phyloP scores from a whole-genome alignment of 2,888 invertebrate species.

The Hanleya hanleyi region DNA sequence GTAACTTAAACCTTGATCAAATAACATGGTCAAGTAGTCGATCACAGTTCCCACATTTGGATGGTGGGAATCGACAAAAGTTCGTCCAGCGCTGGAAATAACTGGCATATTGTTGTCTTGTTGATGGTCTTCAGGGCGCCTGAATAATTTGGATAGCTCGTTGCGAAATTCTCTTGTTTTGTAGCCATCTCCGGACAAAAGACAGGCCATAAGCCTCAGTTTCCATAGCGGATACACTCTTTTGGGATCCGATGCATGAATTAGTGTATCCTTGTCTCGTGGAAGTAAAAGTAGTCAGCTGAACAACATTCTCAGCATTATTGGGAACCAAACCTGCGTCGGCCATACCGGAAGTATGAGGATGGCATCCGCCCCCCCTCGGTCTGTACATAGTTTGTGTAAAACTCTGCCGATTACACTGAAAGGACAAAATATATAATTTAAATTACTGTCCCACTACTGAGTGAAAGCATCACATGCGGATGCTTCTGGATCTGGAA shows the following conservation, averaged over 20 bases:
- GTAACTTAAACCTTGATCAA: slow-evolving; percentile 22
- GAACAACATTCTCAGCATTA: slow-evolving; percentile 13
- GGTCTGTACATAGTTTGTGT: slow-evolving; percentile 27
- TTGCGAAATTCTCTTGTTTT: slow-evolving; percentile 22
- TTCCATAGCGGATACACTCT: slow-evolving; percentile 8
- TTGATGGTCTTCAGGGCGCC: slow-evolving; percentile 36
- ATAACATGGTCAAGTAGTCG: slow-evolving; percentile 16
- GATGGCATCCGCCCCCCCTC: slow-evolving; percentile 18
- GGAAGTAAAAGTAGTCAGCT: not conserved
- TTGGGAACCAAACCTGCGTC: slow-evolving; percentile 38
- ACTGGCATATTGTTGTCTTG: slow-evolving; percentile 24
- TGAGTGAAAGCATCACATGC: slow-evolving; percentile 35
- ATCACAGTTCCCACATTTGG: slow-evolving; percentile 23
- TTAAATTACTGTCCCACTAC: not conserved
- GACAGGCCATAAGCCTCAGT: slow-evolving; percentile 31
- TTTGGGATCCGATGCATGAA: not conserved
- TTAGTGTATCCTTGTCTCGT: not conserved
- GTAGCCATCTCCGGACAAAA: slow-evolving; percentile 28
- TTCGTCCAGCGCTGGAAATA: slow-evolving; percentile 20
- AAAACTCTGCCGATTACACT: slow-evolving; percentile 29
- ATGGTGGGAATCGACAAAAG: slow-evolving; percentile 35
- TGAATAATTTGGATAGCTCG: no score
- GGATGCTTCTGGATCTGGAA: slow-evolving; percentile 32
- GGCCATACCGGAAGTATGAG: slow-evolving; percentile 31
- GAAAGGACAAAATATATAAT: slow-evolving; percentile 38